Evolutionary conservation across 2,888 invertebrate species (phyloP).

Genomic region (Spicauda simplicius): DNA sequence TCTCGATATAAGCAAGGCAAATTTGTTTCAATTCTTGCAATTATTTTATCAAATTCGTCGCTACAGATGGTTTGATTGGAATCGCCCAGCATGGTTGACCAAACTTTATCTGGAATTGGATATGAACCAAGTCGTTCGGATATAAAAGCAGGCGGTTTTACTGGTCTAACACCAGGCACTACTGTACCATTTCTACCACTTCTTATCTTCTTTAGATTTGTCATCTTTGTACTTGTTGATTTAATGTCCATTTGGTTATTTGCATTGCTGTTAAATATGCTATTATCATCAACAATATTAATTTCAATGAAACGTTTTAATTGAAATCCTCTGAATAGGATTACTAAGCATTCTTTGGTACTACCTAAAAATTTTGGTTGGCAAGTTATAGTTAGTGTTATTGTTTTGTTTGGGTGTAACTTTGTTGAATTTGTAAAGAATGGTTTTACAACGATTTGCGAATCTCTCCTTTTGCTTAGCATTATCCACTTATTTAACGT

Average conservation of each 20-base stretch:
- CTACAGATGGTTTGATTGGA: constrained; percentile 60
- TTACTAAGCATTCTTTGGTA: constrained; percentile 85
- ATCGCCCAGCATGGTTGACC: constrained; percentile 71
- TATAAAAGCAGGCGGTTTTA: constrained; percentile 85
- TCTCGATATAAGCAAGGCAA: constrained; percentile 81
- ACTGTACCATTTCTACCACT: constrained; percentile 49
- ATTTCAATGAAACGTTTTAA: constrained; percentile 85
- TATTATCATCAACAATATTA: constrained; percentile 64
- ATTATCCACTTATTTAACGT: constrained; percentile 79
- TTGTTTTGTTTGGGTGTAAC: constrained; percentile 68
- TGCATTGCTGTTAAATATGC: constrained; percentile 31
- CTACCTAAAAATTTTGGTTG: constrained; percentile 85
- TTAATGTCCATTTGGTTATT: constrained; percentile 39
- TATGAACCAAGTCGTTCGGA: constrained; percentile 76
- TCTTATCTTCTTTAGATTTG: constrained; percentile 57
- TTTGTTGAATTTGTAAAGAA: constrained; percentile 56
- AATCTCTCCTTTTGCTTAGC: constrained; percentile 76
- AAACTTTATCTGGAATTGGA: constrained; percentile 78
- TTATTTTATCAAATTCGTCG: constrained; percentile 61
- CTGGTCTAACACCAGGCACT: constrained; percentile 82
- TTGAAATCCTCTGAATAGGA: constrained; percentile 86
- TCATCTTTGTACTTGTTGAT: constrained; percentile 48
- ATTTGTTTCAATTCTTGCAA: constrained; percentile 66
- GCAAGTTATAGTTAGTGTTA: constrained; percentile 79
- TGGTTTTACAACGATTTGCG: constrained; percentile 80